Evolutionary conservation across 2,888 invertebrate genomes (phyloP).

Genomic region (Dolomedes plantarius): DNA sequence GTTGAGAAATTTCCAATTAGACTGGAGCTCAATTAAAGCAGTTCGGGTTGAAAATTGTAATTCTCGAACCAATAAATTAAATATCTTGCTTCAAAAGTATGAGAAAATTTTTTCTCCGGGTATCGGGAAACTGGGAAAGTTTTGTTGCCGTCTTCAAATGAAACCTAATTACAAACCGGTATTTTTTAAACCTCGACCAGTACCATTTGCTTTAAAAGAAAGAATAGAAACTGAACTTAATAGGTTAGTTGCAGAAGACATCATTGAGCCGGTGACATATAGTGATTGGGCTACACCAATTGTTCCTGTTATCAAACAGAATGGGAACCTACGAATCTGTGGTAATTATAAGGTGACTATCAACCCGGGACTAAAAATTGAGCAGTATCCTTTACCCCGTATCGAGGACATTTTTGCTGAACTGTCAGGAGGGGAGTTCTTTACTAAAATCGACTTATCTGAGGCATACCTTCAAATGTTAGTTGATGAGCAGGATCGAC

Average conservation of each 20-base stretch:
- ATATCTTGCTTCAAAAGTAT: slow-evolving; percentile 45
- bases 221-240: slow-evolving; percentile 37
- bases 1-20: slow-evolving; percentile 51
- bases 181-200: slow-evolving; percentile 39
- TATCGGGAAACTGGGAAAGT: slow-evolving; percentile 46
- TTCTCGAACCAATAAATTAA: slow-evolving; percentile 47
- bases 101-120: slow-evolving; percentile 41
- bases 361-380: slow-evolving; percentile 74
- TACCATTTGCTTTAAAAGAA: slow-evolving; percentile 39
- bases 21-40: slow-evolving; percentile 46
- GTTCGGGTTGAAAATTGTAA: slow-evolving; percentile 43
- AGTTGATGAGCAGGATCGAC: slow-evolving; percentile 74
- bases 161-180: background rate
- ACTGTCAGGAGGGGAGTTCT: slow-evolving; percentile 74
- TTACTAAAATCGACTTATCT: slow-evolving; percentile 75
- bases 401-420: slow-evolving; percentile 73
- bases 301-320: slow-evolving; percentile 44
- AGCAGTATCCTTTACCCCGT: slow-evolving; percentile 74
- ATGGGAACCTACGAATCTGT: slow-evolving; percentile 74
- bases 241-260: slow-evolving; percentile 45
- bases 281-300: slow-evolving; percentile 46
- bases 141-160: slow-evolving; percentile 37
- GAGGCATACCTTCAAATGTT: slow-evolving; percentile 76
- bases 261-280: slow-evolving; percentile 42
- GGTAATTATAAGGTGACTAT: slow-evolving; percentile 74